Evolutionary conservation across 2,888 invertebrate genomes (phyloP).

Genomic region (Odontocerum albicorne): DNA sequence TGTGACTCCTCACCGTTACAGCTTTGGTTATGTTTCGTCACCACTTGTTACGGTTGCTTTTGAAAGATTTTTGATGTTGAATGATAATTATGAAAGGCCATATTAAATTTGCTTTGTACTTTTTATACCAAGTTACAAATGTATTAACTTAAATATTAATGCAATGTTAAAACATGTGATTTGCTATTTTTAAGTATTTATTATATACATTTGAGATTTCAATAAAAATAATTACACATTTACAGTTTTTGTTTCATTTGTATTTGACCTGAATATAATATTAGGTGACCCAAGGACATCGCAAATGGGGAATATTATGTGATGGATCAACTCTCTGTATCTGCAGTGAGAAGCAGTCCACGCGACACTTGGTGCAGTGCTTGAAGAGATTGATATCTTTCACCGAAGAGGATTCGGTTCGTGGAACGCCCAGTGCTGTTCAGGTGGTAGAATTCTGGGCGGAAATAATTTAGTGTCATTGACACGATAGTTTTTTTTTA

Average conservation of each 20-base stretch:
- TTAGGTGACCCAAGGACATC: too few relatives aligned
- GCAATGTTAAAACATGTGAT: constrained; percentile 33
- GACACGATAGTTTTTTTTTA: too few relatives aligned
- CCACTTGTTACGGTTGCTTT: background rate
- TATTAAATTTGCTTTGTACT: constrained; percentile 30
- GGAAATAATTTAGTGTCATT: too few relatives aligned
- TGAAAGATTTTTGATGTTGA: background rate
- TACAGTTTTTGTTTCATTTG: constrained; percentile 12
- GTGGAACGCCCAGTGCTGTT: too few relatives aligned
- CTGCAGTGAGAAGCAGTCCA: too few relatives aligned
- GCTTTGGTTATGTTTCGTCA: background rate
- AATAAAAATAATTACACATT: constrained; percentile 33
- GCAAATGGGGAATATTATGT: too few relatives aligned
- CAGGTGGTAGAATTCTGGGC: too few relatives aligned
- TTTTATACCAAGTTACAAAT: constrained; percentile 34
- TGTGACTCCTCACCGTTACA: background rate
- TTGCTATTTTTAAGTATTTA: constrained; percentile 30
- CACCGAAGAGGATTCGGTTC: too few relatives aligned
- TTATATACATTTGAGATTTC: constrained; percentile 32
- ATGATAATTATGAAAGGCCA: background rate
- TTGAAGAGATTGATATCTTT: too few relatives aligned
- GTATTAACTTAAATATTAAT: constrained; percentile 23
- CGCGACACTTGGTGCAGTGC: too few relatives aligned
- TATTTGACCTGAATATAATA: too few relatives aligned
- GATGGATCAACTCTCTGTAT: too few relatives aligned